Percentiles rank a stretch among this genome's conserved stretches.
Conservation (phyloP, 2,113 vertebrate species). For the Carassius carassius region DNA sequence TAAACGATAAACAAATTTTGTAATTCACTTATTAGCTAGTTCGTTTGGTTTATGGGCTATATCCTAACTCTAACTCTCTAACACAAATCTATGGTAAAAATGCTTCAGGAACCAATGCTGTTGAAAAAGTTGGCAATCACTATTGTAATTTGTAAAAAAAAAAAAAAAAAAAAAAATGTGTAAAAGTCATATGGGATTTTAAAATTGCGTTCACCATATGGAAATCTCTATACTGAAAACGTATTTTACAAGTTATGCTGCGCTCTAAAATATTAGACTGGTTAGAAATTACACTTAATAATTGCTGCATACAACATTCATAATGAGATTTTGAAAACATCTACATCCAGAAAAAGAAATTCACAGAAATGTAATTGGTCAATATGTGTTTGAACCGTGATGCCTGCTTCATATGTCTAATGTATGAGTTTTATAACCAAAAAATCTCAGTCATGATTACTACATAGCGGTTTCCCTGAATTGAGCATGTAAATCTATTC, state of each 20-base stretch:
- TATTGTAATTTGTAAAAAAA: neutral
- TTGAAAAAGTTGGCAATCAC: neutral
- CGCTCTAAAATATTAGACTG: neutral
- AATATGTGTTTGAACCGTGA: neutral
- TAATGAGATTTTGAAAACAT: neutral
- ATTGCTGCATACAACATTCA: neutral
- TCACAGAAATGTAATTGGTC: neutral
- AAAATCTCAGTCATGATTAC: neutral
- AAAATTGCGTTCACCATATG: neutral
- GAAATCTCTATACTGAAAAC: neutral
- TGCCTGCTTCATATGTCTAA: neutral
- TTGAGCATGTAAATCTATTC: neutral
- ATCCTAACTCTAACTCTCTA: too few species aligned
- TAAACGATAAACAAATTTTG: too few species aligned
- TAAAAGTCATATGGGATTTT: neutral
- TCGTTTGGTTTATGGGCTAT: too few species aligned
- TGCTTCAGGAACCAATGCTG: neutral
- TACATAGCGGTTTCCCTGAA: neutral
- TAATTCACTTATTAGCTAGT: too few species aligned
- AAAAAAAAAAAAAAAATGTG: neutral
- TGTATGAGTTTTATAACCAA: neutral
- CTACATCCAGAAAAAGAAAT: neutral
- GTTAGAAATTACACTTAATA: neutral
- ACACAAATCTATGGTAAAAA: too few species aligned
- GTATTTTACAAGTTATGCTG: neutral